Base-by-base conservation (phyloP, 1,140 invertebrate genomes). In the Lordiphosa stackelbergi region DNA sequence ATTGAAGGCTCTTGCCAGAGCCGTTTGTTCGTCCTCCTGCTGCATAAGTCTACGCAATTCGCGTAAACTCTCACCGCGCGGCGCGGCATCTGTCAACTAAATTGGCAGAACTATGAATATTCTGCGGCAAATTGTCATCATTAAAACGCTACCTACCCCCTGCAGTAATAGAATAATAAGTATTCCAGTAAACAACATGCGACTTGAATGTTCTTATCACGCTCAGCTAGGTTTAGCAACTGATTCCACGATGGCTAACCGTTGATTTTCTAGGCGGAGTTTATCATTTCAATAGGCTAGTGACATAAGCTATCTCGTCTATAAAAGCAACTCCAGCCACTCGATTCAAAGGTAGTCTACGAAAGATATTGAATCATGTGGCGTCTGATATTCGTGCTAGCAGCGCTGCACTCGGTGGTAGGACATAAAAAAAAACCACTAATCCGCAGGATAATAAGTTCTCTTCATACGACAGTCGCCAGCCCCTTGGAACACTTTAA, bases 171-270 rank as follows among this genome's bases (percentile, higher is more conserved):
- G 13, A 22, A 53, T 42, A 37, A 59, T 31, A 22, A 60, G 13
- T 41, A 51, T 40, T 41, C 49, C 55, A 3, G 41, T 19, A 36
- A 22, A 31, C 31, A 46, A 34, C 53, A 57, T 54, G 40, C 53
- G 9, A 56, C 22, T 46, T 46, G 43, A 59, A 59, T 47, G 73
- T 68, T 77, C 52, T 55, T 64, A 63, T 63, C 75, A 71, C 70
- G 75, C 31, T 65, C 59, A 47, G 22, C 16, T 12, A 43, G 11
- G 16, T 11, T 34, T 28, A 8, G 19, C 9, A 12, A 64, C 61
- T 75, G 75, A 79, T 79, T 79, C 31, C 46, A 45, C 48, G 19
- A 57, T 48, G 42, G 43, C 47, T 42, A 9, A 53, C 38, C 36
- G 40, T 13, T 55, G 42, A 56, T 54, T 56, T 43, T 11, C 22